Conservation (phyloP, 2,888 invertebrate species). For the Apomyelois bistriatella region DNA sequence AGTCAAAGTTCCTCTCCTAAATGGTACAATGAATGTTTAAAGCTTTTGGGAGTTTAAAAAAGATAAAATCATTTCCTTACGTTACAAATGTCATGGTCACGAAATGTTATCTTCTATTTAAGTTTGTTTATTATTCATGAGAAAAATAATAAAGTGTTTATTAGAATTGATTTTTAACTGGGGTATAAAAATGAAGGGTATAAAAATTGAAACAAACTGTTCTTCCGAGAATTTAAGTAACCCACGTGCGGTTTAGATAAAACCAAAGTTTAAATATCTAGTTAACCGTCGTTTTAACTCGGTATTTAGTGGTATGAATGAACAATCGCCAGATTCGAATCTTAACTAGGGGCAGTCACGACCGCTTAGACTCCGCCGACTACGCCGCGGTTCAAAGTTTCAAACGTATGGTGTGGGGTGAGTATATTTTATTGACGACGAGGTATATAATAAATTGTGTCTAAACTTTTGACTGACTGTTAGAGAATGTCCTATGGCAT, state of each 20-base stretch:
- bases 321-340: conserved; percentile 72
- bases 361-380: conserved; percentile 28
- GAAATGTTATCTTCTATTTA: neutral
- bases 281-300: conserved; percentile 19
- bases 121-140: neutral
- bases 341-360: conserved; percentile 72
- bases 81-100: neutral
- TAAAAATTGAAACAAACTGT: neutral
- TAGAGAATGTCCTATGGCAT: too few species aligned
- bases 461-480: too few species aligned
- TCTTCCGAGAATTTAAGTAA: neutral
- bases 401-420: conserved; percentile 26
- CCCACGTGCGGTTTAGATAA: conserved; percentile 31
- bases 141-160: neutral
- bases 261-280: conserved; percentile 35
- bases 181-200: too few species aligned
- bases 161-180: too few species aligned
- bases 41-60: conserved; percentile 1
- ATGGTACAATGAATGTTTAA: conserved; percentile 21
- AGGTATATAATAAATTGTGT: neutral
- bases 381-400: conserved; percentile 24
- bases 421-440: neutral
- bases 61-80: conserved; percentile 4
- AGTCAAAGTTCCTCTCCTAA: conserved; percentile 28
- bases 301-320: conserved; percentile 50